Base-by-base conservation (phyloP, 2,797 vertebrate species). In the Acipenser transmontanus region DNA sequence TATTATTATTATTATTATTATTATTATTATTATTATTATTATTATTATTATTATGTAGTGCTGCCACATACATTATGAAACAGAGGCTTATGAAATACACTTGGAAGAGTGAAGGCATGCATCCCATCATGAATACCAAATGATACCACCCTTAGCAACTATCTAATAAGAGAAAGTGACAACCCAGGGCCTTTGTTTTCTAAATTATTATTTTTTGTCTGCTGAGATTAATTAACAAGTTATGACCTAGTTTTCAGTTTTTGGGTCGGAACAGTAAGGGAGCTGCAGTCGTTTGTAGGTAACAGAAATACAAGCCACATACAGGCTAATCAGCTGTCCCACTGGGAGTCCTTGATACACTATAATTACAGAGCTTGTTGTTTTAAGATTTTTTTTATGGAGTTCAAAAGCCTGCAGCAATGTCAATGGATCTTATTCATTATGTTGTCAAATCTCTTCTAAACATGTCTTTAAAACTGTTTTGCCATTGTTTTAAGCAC, bases 401-500 rank as follows among this genome's bases (percentile, higher is more conserved):
- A 52, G 47, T 62, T n/a, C 52, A 34, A 60, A 48, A 17, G n/a
- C 50, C 49, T 17, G 48, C 49, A 49, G 59, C 60, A 7, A 62
- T 7, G 50, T 49, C 50, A 14, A 8, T 7, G 2, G 9, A 1
- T 10, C 61, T 34, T 7, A 54, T 67, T 8, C 60, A 61, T 61
- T 47, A 62, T 14, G 52, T 9, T 62, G 60, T 8, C 7, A n/a
- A 54, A 61, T 47, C 61, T 52, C 63, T 68, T 20, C 14, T 50
- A 61, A 20, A 49, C 34, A 34, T 50, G 6, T 11, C 10, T 4
- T 12, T 48, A 20, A 47, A 14, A 49, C 60, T 63, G 66, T 63
- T 68, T 48, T 66, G 54, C 50, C 47, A 50, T 14, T 59, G 54
- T 57, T 57, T 57, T 50, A 63, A 54, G 62, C 34, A 68, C 52